phyloP scores from a whole-genome alignment of 2,113 vertebrate species.

The Excalfactoria chinensis region DNA sequence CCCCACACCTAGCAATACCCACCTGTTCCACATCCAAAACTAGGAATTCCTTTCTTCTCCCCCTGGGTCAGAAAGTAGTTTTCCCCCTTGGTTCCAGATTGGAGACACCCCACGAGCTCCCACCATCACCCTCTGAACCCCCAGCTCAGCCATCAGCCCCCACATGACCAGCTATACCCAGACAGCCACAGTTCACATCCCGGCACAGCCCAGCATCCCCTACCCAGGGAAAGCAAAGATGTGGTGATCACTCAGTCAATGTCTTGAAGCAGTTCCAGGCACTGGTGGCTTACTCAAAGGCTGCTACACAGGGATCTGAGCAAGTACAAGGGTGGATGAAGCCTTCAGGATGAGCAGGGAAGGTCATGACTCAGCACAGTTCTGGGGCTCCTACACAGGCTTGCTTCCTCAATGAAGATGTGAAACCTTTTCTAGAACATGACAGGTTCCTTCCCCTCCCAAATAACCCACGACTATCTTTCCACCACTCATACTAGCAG shows the following conservation, averaged over 20 bases:
- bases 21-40: background rate
- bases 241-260: background rate
- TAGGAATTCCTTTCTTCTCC: background rate
- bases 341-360: background rate
- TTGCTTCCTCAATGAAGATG: background rate
- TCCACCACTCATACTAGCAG: background rate
- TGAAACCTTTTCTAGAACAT: background rate
- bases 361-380: background rate
- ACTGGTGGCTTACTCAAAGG: background rate
- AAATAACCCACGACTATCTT: background rate
- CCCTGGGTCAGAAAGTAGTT: background rate
- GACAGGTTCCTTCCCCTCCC: background rate
- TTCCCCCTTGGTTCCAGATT: background rate
- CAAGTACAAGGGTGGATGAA: background rate
- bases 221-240: background rate
- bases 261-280: background rate
- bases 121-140: accelerated
- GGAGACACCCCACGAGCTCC: background rate
- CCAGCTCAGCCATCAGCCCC: background rate
- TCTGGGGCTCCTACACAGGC: background rate
- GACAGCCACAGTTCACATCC: background rate
- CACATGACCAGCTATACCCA: background rate
- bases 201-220: background rate
- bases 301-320: background rate
- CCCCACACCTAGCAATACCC: background rate